Percentiles rank a stretch among this genome's conserved stretches.
Evolutionary conservation across 2,888 invertebrate species (phyloP).

Genomic region (Leptinotarsa tumamoca): DNA sequence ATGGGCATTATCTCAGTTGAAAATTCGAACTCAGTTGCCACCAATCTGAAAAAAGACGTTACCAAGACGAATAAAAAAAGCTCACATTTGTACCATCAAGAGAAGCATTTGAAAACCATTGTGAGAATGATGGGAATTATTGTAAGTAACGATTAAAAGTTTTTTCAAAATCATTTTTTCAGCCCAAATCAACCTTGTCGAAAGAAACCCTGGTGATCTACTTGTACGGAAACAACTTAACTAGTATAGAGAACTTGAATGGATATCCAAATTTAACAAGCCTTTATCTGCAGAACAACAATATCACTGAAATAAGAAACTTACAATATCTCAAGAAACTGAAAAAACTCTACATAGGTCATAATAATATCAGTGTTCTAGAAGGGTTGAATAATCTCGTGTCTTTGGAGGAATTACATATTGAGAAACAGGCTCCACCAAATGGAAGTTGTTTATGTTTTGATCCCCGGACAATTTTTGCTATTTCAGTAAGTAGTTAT

Average conservation of each 20-base stretch:
- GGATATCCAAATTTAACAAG: constrained; percentile 70
- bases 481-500: constrained; percentile 69
- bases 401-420: constrained; percentile 75
- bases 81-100: constrained; percentile 54
- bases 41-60: constrained; percentile 21
- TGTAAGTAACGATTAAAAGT: not conserved
- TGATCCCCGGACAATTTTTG: constrained; percentile 73
- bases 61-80: constrained; percentile 24
- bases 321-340: constrained; percentile 75
- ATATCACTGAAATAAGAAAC: constrained; percentile 80
- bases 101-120: constrained; percentile 50
- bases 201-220: constrained; percentile 73
- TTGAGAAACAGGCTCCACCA: constrained; percentile 75
- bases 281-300: constrained; percentile 85
- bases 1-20: not conserved
- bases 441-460: constrained; percentile 74
- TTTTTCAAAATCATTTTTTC: constrained; percentile 22
- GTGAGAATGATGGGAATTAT: constrained; percentile 40
- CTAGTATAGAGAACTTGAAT: constrained; percentile 70
- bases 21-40: constrained; percentile 16
- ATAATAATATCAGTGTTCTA: constrained; percentile 76
- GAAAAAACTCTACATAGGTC: constrained; percentile 81
- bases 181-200: constrained; percentile 38
- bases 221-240: constrained; percentile 74
- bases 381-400: constrained; percentile 75